Conservation (phyloP, 2,888 invertebrate genomes). For the Morpho achilles region DNA sequence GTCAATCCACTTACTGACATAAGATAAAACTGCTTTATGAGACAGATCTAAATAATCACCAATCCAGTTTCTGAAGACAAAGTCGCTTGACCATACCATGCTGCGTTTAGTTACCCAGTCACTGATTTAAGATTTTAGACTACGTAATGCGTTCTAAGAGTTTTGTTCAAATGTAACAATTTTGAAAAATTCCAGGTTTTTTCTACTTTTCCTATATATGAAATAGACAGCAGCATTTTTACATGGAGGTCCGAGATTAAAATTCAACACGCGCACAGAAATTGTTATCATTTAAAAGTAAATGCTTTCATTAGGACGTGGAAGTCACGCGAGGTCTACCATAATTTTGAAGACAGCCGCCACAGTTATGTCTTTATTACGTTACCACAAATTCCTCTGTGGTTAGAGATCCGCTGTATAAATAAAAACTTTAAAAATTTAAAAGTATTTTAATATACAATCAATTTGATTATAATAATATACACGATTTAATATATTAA, state of each 20-base stretch:
- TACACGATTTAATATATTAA: too few species aligned
- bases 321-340: slow-evolving; percentile 35
- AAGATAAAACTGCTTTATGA: too few species aligned
- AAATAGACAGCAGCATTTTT: slow-evolving; percentile 1
- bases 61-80: too few species aligned
- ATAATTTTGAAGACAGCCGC: slow-evolving; percentile 21
- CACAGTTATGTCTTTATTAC: slow-evolving; percentile 21
- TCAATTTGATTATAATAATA: too few species aligned
- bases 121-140: too few species aligned
- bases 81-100: too few species aligned
- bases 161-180: too few species aligned
- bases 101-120: too few species aligned
- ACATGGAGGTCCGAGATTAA: slow-evolving; percentile 37
- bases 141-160: too few species aligned
- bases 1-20: too few species aligned
- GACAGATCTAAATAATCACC: too few species aligned
- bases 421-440: background rate
- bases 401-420: background rate
- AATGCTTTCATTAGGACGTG: slow-evolving; percentile 39
- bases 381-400: slow-evolving; percentile 21
- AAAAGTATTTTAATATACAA: background rate
- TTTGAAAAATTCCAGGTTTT: background rate
- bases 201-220: background rate
- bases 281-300: slow-evolving; percentile 44
- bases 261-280: slow-evolving; percentile 30